Percentiles rank a stretch among this genome's conserved stretches.
These are phyloP conservation scores for Crocodylus rhombifer DNA, from an alignment of 2,797 vertebrate species.

Conservation along the genomic window DNA sequence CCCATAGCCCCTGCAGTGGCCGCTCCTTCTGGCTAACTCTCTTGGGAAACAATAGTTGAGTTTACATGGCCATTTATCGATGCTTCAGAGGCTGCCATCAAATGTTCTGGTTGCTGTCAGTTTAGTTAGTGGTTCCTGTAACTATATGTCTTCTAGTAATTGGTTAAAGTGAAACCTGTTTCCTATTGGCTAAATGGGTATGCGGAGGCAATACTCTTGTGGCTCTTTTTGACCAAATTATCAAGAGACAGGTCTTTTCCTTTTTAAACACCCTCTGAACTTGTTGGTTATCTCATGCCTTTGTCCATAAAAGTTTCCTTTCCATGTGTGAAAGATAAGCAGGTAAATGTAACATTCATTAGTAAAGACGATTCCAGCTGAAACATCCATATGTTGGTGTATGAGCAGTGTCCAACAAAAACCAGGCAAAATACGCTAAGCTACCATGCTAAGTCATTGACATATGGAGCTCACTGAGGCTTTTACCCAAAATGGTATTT, in stretches of 20 bases:
- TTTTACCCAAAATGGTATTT: slow-evolving; percentile 63
- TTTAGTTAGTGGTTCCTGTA: background rate
- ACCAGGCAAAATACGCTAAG: background rate
- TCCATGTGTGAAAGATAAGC: background rate
- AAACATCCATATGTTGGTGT: background rate
- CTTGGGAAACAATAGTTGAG: background rate
- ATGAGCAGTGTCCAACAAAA: accelerated
- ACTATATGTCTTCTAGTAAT: background rate
- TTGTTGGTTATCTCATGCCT: background rate
- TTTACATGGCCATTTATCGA: accelerated
- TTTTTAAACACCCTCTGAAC: accelerated
- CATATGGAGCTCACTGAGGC: slow-evolving; percentile 37
- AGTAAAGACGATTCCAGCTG: background rate
- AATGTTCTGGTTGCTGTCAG: background rate
- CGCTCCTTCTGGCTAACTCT: too few species aligned
- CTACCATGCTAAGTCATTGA: background rate
- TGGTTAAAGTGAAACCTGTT: background rate
- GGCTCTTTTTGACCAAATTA: accelerated
- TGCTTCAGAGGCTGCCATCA: accelerated
- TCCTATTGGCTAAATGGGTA: background rate
- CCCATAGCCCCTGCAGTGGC: too few species aligned
- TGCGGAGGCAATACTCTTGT: background rate
- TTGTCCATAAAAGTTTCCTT: accelerated
- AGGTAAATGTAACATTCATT: background rate
- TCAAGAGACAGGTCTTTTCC: background rate